phyloP scores from a whole-genome alignment of 2,888 invertebrate species.

The Cephus pygmeus region DNA sequence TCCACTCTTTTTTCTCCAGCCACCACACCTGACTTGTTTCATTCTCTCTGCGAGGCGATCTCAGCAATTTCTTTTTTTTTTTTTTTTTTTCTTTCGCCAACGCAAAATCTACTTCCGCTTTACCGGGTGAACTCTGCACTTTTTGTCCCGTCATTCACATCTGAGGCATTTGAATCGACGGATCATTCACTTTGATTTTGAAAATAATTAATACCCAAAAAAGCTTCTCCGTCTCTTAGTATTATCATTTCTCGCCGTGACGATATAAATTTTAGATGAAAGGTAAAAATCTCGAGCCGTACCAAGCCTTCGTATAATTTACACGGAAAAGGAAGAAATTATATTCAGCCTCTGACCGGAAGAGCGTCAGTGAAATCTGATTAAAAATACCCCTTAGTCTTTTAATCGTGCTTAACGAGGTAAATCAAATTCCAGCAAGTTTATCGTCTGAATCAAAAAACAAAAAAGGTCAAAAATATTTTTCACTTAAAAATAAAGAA shows the following conservation, averaged over 20 bases:
- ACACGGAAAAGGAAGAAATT: not conserved
- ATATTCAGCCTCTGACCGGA: not conserved
- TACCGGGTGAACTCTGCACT: not conserved
- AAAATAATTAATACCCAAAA: not conserved
- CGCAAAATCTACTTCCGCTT: not conserved
- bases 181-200: not conserved
- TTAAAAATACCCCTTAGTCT: not conserved
- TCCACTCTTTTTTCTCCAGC: not conserved
- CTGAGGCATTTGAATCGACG: not conserved
- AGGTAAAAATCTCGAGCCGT: not conserved
- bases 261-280: not conserved
- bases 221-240: too few species aligned
- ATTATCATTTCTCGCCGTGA: not conserved
- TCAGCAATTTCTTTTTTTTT: not conserved
- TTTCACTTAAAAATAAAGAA: not conserved
- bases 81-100: not conserved
- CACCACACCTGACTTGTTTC: not conserved
- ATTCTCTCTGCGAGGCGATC: not conserved
- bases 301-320: not conserved
- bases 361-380: not conserved
- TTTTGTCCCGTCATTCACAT: not conserved
- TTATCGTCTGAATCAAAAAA: not conserved
- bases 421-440: not conserved
- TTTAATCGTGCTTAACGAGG: not conserved
- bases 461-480: not conserved